Percentiles rank a stretch among this genome's conserved stretches.
These are phyloP conservation scores for Cryptosula pallasiana DNA, from an alignment of 2,888 invertebrate genomes.

Conservation along the genomic window DNA sequence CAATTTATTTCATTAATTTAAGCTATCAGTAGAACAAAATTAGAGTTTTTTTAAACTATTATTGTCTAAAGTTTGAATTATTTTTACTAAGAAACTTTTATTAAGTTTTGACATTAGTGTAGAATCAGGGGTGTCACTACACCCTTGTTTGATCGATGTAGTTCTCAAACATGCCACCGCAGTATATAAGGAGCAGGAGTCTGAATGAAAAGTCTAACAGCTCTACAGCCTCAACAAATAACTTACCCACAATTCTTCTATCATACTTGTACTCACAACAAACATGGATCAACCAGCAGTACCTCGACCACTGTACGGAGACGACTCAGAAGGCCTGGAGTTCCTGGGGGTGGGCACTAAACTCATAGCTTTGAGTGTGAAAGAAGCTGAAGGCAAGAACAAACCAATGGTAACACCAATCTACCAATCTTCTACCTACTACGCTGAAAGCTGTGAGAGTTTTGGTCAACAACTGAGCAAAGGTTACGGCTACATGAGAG, in stretches of 20 bases:
- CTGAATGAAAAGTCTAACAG: not conserved
- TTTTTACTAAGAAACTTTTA: no score
- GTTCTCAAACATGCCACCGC: no score
- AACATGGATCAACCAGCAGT: not conserved
- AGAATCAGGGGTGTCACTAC: no score
- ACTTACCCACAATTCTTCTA: not conserved
- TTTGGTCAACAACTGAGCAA: slow-evolving; percentile 35
- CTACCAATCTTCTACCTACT: slow-evolving; percentile 42
- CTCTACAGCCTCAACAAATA: not conserved
- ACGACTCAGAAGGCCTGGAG: not conserved
- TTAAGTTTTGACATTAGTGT: no score
- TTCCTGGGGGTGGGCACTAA: not conserved
- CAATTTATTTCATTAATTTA: no score
- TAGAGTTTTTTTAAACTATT: no score
- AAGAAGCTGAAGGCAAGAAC: slow-evolving; percentile 26
- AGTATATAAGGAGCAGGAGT: no score
- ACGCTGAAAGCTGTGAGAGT: slow-evolving; percentile 38
- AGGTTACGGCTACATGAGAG: slow-evolving; percentile 44
- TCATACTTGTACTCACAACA: not conserved
- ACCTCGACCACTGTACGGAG: not conserved
- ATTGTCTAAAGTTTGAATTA: no score
- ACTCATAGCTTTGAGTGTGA: not conserved
- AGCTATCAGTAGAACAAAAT: no score
- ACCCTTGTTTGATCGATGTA: no score
- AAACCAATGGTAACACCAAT: slow-evolving; percentile 41